phyloP scores from a whole-genome alignment of 2,888 invertebrate species.

The Latrodectus elegans region DNA sequence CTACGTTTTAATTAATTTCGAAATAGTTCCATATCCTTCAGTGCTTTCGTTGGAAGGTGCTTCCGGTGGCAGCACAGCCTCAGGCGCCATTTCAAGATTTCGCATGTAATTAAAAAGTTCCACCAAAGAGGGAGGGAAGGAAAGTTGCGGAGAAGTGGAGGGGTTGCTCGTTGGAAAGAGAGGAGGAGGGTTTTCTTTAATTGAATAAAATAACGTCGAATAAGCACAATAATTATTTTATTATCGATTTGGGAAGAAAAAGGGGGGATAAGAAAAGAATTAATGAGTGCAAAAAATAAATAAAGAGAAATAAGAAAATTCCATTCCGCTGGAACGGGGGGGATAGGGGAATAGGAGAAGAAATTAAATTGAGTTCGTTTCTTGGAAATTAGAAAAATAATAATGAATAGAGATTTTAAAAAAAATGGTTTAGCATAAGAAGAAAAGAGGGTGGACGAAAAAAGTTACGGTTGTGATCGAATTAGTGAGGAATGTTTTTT shows the following conservation, averaged over 20 bases:
- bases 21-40: slow-evolving; percentile 33
- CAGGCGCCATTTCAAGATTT: neutral
- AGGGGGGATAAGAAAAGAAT: neutral
- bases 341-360: neutral
- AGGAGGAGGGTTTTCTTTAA: slow-evolving; percentile 37
- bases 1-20: slow-evolving; percentile 53
- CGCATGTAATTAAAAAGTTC: slow-evolving; percentile 55
- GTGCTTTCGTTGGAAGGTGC: neutral
- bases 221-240: slow-evolving; percentile 62
- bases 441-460: neutral
- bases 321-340: slow-evolving; percentile 1
- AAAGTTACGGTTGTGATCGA: slow-evolving; percentile 25
- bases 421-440: neutral
- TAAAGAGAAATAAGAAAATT: slow-evolving; percentile 21
- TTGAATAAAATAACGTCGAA: slow-evolving; percentile 59
- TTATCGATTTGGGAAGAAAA: slow-evolving; percentile 28
- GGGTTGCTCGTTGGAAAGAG: neutral
- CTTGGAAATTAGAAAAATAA: slow-evolving; percentile 52
- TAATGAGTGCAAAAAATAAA: slow-evolving; percentile 41
- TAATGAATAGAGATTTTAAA: slow-evolving; percentile 23
- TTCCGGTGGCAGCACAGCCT: neutral
- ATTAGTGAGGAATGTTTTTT: slow-evolving; percentile 43
- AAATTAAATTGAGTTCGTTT: slow-evolving; percentile 26
- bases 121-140: neutral
- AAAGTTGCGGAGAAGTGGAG: neutral